Conservation (phyloP, 1,140 invertebrate species). For the Tribolium madens region DNA sequence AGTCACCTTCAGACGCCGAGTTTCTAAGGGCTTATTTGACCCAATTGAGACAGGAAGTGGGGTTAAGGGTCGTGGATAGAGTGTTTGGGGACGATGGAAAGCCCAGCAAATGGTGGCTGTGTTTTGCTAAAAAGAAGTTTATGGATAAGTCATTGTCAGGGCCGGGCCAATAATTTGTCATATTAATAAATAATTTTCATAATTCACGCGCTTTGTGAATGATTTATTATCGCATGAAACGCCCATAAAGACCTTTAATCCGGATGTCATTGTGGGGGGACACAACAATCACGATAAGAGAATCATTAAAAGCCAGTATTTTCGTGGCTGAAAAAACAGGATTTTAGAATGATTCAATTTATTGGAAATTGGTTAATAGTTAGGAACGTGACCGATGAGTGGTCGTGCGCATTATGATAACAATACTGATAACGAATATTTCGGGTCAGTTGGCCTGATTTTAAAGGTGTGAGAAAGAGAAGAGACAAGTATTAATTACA, state of each 20-base stretch:
- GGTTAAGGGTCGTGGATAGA: conserved; percentile 89
- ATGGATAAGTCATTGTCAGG: conserved; percentile 98
- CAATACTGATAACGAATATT: background rate
- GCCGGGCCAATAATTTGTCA: conserved; percentile 74
- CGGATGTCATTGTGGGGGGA: conserved; percentile 1
- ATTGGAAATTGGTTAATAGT: background rate
- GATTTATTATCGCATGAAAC: background rate
- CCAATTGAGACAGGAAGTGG: conserved; percentile 96
- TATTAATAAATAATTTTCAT: background rate
- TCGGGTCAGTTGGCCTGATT: background rate
- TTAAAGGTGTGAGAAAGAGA: background rate
- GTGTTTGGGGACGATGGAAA: conserved; percentile 94
- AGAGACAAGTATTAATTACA: background rate
- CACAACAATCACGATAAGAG: background rate
- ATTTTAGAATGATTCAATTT: conserved; percentile 7
- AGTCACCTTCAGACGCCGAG: conserved; percentile 83
- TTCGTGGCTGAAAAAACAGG: background rate
- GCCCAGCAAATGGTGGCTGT: conserved; percentile 99
- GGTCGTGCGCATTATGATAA: background rate
- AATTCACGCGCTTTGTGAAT: background rate
- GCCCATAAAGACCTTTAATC: conserved; percentile 24
- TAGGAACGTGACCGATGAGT: conserved; percentile 1
- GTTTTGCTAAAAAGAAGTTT: conserved; percentile 99
- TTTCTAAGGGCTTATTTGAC: conserved; percentile 92
- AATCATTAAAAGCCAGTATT: background rate